Evolutionary conservation across 2,797 vertebrate species (phyloP), one percentile per base, ranked within the genome.

Genomic region (Pygocentrus nattereri): DNA sequence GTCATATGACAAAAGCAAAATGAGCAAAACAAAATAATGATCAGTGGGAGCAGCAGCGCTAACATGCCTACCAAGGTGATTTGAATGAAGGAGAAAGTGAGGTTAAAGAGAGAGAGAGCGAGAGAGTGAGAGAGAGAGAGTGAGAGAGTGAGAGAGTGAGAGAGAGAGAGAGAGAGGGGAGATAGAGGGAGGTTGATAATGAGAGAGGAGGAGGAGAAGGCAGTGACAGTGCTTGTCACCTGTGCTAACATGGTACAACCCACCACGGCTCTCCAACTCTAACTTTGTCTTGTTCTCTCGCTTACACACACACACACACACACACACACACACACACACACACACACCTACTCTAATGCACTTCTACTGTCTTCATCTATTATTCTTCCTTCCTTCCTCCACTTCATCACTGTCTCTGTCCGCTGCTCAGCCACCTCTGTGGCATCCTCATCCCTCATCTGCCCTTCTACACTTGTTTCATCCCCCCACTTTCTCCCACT

Each of bases 321-420:
- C 77, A 79, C 77, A 30, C 70, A 80, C 52, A 50, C n/a, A 13
- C 50, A 18, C 12, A 54, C 18, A n/a, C 54, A 54, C 23, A 64
- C 61, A 65, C 85, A 84, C 76, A 70, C 81, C 87, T 85, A 85
- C 89, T 88, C 90, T 94, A 95, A 95, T 95, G 93, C 93, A 94
- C 88, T 94, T 94, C 88, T 90, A 91, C 90, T 94, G 94, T 95
- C 91, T 92, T 94, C 92, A 94, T 94, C 91, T 90, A 95, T 95
- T 94, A 94, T 93, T 94, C 89, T 88, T 86, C 67, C 80, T 85
- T 81, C 82, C 85, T 84, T 87, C 50, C 86, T 79, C 89, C 89
- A 89, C 93, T 94, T 91, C 90, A 94, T 94, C 94, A 93, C 91
- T 87, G 93, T 91, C 92, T 90, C 85, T 82, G 86, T 88, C 85